phyloP scores from a whole-genome alignment of 2,797 vertebrate genomes.

The Zonotrichia albicollis region DNA sequence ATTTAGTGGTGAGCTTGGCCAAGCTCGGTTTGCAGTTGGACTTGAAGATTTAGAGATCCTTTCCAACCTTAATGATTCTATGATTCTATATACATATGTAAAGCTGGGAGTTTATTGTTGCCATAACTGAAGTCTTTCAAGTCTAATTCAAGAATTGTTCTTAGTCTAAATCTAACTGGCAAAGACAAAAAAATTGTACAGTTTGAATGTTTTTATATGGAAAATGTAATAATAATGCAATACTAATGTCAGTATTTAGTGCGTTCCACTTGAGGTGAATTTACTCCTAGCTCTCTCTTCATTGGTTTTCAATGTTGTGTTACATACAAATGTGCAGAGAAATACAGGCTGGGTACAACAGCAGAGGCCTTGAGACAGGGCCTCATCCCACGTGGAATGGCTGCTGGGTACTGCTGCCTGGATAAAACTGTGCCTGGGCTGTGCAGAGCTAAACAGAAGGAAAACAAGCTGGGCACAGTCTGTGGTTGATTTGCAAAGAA shows the following conservation, averaged over 20 bases:
- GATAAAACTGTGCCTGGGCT: neutral
- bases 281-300: neutral
- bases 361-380: too few relatives aligned
- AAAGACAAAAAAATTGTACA: neutral
- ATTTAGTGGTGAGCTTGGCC: neutral
- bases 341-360: too few relatives aligned
- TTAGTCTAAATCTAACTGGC: neutral
- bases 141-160: neutral
- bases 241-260: neutral
- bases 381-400: too few relatives aligned
- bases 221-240: neutral
- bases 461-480: neutral
- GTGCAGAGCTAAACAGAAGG: neutral
- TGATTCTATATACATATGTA: neutral
- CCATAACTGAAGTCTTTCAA: neutral
- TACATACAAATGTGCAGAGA: neutral
- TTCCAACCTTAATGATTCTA: neutral
- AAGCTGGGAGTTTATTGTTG: neutral
- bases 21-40: neutral
- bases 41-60: neutral
- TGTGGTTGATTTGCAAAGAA: accelerated
- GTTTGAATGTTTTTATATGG: neutral
- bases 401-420: neutral
- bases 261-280: neutral
- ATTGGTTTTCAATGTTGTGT: neutral